Conservation (phyloP, 2,888 invertebrate species). For the Augiades crinisus region DNA sequence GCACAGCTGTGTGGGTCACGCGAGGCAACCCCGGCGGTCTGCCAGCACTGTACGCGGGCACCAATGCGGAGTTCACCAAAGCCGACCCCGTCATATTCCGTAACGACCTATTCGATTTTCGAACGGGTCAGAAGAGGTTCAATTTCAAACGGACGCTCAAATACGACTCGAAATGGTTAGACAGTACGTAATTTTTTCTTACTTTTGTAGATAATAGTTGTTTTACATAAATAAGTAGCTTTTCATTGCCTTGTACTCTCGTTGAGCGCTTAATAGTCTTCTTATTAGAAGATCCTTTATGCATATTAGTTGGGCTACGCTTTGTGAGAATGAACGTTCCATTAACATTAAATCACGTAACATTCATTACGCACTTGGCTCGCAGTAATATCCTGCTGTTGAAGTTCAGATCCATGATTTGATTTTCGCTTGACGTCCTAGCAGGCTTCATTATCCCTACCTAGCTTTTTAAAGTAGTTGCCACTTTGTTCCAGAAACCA, state of each 20-base stretch:
- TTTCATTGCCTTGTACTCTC: too few species aligned
- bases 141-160: constrained; percentile 85
- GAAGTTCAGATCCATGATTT: constrained; percentile 17
- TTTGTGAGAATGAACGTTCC: background rate
- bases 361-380: constrained; percentile 12
- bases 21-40: constrained; percentile 84
- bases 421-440: constrained; percentile 17
- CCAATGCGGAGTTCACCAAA: constrained; percentile 87
- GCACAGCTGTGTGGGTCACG: constrained; percentile 87
- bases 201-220: constrained; percentile 11
- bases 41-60: constrained; percentile 86
- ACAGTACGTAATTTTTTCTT: constrained; percentile 77
- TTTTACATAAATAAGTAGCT: background rate
- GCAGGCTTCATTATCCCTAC: constrained; percentile 23
- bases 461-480: constrained; percentile 24
- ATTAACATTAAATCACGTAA: constrained; percentile 21
- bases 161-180: constrained; percentile 87
- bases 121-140: constrained; percentile 81
- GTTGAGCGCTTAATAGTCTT: too few species aligned
- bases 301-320: background rate
- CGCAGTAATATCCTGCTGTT: constrained; percentile 23
- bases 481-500: constrained; percentile 81
- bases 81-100: constrained; percentile 88
- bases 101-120: constrained; percentile 83
- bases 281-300: too few species aligned